Evolutionary conservation across 2,888 invertebrate species (phyloP).

Genomic region (Polyommatus iphigenia): DNA sequence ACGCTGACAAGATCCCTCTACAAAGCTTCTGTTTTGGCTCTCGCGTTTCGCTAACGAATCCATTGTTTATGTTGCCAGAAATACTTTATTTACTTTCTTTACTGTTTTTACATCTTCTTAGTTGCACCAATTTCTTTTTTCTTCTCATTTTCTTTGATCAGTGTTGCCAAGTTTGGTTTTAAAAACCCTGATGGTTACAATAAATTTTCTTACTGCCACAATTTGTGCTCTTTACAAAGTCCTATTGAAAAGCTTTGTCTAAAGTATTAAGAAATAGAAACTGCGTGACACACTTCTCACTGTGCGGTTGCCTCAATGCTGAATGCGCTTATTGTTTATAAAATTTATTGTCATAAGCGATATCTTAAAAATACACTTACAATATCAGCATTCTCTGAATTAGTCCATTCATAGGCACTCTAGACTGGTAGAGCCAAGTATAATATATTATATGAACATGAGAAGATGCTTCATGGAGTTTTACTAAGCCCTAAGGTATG

Average conservation of each 20-base stretch:
- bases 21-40: background rate
- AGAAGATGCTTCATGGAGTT: background rate
- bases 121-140: background rate
- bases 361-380: background rate
- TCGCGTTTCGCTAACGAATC: background rate
- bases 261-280: slow-evolving; percentile 17
- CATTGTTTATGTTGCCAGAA: slow-evolving; percentile 8
- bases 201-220: background rate
- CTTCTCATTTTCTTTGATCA: background rate
- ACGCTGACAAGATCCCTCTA: slow-evolving; percentile 6
- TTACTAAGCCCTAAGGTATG: too few species aligned
- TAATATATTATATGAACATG: background rate
- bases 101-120: background rate
- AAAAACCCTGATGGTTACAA: background rate
- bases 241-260: background rate
- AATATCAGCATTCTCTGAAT: background rate
- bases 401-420: background rate
- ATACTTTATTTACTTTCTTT: background rate
- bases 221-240: slow-evolving; percentile 8
- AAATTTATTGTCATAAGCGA: slow-evolving; percentile 1
- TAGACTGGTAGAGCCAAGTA: background rate
- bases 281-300: slow-evolving; percentile 10
- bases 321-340: slow-evolving; percentile 13
- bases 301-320: slow-evolving; percentile 16
- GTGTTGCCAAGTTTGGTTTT: background rate